These are phyloP conservation scores for Aramus guarauna DNA, from an alignment of 2,113 vertebrate genomes.

Conservation along the genomic window DNA sequence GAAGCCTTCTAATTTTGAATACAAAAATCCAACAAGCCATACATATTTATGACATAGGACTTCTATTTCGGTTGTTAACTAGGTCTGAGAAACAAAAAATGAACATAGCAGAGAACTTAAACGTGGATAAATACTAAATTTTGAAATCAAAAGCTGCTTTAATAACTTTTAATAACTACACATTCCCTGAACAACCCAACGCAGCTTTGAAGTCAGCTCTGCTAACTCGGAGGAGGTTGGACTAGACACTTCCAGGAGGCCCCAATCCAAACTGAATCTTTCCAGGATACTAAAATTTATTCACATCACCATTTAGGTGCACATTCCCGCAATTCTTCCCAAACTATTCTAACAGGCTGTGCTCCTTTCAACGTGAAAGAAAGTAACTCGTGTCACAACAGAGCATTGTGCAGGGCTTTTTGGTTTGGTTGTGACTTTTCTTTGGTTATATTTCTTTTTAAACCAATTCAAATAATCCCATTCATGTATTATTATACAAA, in stretches of 20 bases:
- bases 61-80: neutral
- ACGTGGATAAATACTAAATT: neutral
- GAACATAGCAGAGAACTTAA: neutral
- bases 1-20: neutral
- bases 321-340: neutral
- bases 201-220: neutral
- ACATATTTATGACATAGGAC: neutral
- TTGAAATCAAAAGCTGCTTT: neutral
- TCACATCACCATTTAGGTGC: neutral
- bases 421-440: neutral
- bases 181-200: neutral
- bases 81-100: neutral
- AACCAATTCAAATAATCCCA: neutral
- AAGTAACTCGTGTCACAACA: accelerated
- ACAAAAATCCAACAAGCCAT: neutral
- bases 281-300: neutral
- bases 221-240: neutral
- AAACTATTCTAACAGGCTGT: neutral
- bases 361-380: neutral
- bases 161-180: neutral
- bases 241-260: neutral
- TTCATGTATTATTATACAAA: accelerated
- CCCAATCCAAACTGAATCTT: neutral
- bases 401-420: neutral
- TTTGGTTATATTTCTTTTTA: neutral